These are phyloP conservation scores for Etheostoma nigrum DNA, from an alignment of 2,797 vertebrate species.

Conservation along the genomic window DNA sequence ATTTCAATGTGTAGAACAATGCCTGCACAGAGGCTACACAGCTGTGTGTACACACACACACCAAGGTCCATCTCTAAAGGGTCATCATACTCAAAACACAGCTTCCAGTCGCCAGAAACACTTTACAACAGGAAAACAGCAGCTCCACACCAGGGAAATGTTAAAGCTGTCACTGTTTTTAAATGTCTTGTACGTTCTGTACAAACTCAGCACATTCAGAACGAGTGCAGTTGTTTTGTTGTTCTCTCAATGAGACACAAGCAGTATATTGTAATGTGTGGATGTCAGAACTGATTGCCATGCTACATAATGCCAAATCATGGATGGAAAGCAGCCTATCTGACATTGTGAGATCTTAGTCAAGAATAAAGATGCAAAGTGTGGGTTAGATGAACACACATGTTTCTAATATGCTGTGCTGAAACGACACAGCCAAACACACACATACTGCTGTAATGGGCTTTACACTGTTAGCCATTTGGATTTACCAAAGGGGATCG, in stretches of 20 bases:
- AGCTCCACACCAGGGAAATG: conserved; percentile 52
- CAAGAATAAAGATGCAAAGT: conserved; percentile 49
- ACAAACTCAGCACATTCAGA: conserved; percentile 28
- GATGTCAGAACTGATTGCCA: conserved; percentile 45
- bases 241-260: conserved; percentile 26
- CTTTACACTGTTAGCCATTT: conserved; percentile 36
- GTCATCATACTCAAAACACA: conserved; percentile 69
- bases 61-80: conserved; percentile 41
- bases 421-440: conserved; percentile 11
- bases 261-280: conserved; percentile 38
- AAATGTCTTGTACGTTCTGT: conserved; percentile 26
- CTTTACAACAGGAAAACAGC: conserved; percentile 63
- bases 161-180: conserved; percentile 35
- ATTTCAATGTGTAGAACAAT: conserved; percentile 72
- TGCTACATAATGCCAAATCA: conserved; percentile 37
- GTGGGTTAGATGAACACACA: conserved; percentile 40
- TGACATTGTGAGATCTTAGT: conserved; percentile 45
- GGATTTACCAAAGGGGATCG: conserved; percentile 42
- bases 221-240: conserved; percentile 23
- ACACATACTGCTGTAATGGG: conserved; percentile 30
- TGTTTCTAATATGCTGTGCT: conserved; percentile 21
- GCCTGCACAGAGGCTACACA: conserved; percentile 71
- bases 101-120: conserved; percentile 47
- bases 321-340: conserved; percentile 50
- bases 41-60: conserved; percentile 68